Conservation (phyloP, 2,888 invertebrate species). For the Drosophila nigricruria region DNA sequence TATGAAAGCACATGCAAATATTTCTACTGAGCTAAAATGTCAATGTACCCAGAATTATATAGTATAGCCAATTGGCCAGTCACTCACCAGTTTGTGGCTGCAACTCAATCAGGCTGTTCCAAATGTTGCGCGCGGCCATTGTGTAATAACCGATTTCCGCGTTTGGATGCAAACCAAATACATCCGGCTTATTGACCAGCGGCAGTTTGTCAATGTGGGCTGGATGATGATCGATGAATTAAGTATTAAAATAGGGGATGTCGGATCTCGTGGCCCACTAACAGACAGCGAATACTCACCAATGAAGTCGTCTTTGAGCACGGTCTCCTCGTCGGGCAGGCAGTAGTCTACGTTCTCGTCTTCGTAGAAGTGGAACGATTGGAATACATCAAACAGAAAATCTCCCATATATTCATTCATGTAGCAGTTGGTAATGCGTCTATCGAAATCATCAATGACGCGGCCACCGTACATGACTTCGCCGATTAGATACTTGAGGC, state of each 20-base stretch:
- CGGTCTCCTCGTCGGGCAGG: slow-evolving; percentile 88
- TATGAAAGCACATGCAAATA: neutral
- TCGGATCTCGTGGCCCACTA: slow-evolving; percentile 3
- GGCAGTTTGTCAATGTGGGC: slow-evolving; percentile 93
- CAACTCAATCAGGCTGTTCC: slow-evolving; percentile 93
- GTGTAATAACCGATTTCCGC: slow-evolving; percentile 98
- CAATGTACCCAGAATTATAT: slow-evolving; percentile 31
- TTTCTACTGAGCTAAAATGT: slow-evolving; percentile 8
- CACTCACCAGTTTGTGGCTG: slow-evolving; percentile 94
- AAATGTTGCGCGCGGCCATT: slow-evolving; percentile 93
- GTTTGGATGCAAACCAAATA: slow-evolving; percentile 97
- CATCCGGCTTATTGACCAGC: slow-evolving; percentile 93
- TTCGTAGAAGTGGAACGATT: slow-evolving; percentile 95
- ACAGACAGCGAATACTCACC: slow-evolving; percentile 85
- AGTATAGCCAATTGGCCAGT: slow-evolving; percentile 30
- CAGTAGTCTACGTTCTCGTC: slow-evolving; percentile 91
- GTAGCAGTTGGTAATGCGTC: slow-evolving; percentile 93
- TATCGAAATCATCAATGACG: slow-evolving; percentile 96
- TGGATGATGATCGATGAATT: slow-evolving; percentile 83
- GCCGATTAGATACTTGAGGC: slow-evolving; percentile 95
- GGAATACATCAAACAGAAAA: slow-evolving; percentile 95
- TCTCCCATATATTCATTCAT: slow-evolving; percentile 98
- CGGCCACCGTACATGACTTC: slow-evolving; percentile 98
- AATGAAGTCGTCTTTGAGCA: slow-evolving; percentile 90
- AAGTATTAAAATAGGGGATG: slow-evolving; percentile 47